These are phyloP conservation scores for Protobothrops flavoviridis DNA, from an alignment of 2,113 vertebrate genomes.

Conservation along the genomic window DNA sequence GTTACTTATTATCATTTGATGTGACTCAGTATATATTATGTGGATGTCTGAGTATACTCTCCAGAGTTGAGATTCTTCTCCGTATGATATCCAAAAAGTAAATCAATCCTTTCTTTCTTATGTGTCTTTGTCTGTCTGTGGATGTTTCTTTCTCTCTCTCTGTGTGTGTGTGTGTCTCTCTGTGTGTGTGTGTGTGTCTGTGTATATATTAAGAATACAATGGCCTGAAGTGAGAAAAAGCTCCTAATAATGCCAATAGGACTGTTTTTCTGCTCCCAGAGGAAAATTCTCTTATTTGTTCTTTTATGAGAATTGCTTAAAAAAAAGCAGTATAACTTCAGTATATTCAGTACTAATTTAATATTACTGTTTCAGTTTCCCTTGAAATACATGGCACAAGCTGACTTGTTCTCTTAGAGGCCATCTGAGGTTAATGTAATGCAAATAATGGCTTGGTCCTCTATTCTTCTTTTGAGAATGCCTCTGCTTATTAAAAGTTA, in stretches of 20 bases:
- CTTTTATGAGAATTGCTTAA: background rate
- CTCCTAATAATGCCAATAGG: background rate
- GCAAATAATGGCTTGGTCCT: background rate
- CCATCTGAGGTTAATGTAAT: background rate
- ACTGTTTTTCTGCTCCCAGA: background rate
- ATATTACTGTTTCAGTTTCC: background rate
- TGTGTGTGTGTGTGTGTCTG: background rate
- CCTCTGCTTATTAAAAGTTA: background rate
- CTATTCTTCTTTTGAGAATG: background rate
- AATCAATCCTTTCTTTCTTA: background rate
- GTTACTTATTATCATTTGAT: background rate
- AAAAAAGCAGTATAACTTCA: background rate
- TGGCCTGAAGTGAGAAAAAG: background rate
- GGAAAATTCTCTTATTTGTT: background rate
- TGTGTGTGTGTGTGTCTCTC: no score
- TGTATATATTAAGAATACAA: background rate
- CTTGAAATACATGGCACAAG: background rate
- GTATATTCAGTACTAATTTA: background rate
- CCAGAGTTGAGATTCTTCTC: background rate
- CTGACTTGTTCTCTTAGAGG: background rate
- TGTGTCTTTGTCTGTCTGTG: background rate
- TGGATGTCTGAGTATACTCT: background rate
- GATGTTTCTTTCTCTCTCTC: background rate
- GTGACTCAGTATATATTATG: background rate
- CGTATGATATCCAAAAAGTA: background rate